A percentile compares a stretch with the other conserved stretches of the same genome.
These are phyloP conservation scores for Ariopsis seemanni DNA, from an alignment of 2,113 vertebrate genomes.

Conservation along the genomic window DNA sequence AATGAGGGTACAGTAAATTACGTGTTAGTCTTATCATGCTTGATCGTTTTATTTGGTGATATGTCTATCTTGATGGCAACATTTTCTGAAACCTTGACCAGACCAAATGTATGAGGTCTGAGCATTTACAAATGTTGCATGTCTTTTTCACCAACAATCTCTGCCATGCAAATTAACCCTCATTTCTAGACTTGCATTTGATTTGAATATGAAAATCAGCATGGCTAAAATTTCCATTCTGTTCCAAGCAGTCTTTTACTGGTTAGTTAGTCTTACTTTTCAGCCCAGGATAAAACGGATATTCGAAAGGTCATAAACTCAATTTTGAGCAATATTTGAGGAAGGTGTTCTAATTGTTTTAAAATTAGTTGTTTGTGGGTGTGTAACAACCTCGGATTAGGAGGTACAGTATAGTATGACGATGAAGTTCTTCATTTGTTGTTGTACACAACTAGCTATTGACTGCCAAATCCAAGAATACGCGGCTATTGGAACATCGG, in stretches of 20 bases:
- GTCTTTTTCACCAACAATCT: conserved; percentile 5
- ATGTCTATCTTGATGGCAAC: not conserved
- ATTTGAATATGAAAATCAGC: conserved; percentile 48
- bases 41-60: not conserved
- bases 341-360: not conserved
- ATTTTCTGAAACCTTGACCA: not conserved
- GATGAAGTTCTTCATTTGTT: not conserved
- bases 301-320: not conserved
- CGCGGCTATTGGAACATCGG: too few relatives aligned
- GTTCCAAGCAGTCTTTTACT: not conserved
- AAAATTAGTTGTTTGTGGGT: not conserved
- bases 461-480: not conserved
- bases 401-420: not conserved
- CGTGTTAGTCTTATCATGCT: not conserved
- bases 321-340: not conserved
- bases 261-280: not conserved
- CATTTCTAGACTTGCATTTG: not conserved
- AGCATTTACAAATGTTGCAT: not conserved
- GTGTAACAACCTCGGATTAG: not conserved
- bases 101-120: not conserved
- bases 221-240: not conserved
- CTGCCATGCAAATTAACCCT: conserved; percentile 11
- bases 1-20: not conserved
- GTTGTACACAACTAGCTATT: not conserved
- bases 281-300: too few relatives aligned